A percentile compares a stretch with the other conserved stretches of the same genome.
phyloP scores from a whole-genome alignment of 1,140 invertebrate species.

The Drosophila equinoxialis region DNA sequence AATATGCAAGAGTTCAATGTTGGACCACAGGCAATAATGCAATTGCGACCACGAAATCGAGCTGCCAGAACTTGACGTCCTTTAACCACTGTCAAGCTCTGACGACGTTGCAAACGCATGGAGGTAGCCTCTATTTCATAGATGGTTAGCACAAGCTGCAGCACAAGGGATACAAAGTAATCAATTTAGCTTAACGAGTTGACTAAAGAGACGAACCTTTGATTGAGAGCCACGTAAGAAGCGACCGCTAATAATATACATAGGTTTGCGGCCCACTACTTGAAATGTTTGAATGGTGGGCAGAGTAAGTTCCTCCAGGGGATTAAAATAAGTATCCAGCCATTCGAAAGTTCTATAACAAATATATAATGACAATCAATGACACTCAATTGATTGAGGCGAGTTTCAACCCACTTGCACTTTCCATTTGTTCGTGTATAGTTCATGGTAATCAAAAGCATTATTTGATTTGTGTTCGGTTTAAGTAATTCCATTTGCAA shows the following conservation, averaged over 20 bases:
- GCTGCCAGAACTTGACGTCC: slow-evolving; percentile 42
- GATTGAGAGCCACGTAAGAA: slow-evolving; percentile 48
- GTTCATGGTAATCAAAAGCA: slow-evolving; percentile 60
- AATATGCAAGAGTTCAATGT: slow-evolving; percentile 29
- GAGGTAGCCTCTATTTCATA: slow-evolving; percentile 46
- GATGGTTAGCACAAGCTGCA: slow-evolving; percentile 59
- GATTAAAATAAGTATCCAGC: slow-evolving; percentile 73
- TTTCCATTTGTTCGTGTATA: slow-evolving; percentile 50
- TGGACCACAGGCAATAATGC: slow-evolving; percentile 56
- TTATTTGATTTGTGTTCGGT: slow-evolving; percentile 49
- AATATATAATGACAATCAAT: not conserved
- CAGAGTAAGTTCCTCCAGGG: slow-evolving; percentile 63
- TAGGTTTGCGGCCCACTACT: slow-evolving; percentile 52
- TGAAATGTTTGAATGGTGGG: slow-evolving; percentile 57
- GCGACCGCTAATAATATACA: slow-evolving; percentile 62
- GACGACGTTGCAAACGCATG: slow-evolving; percentile 45
- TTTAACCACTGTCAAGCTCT: slow-evolving; percentile 58
- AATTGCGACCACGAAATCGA: slow-evolving; percentile 60
- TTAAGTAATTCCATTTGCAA: slow-evolving; percentile 61
- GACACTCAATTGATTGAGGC: not conserved
- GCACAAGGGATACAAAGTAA: too few species aligned
- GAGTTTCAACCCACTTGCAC: slow-evolving; percentile 37
- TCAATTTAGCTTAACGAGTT: too few species aligned
- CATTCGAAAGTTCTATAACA: slow-evolving; percentile 69
- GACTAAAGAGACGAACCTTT: slow-evolving; percentile 35